Evolutionary conservation across 2,113 vertebrate genomes (phyloP), one percentile per base, ranked within the genome.

Genomic region (Muntiacus reevesi): DNA sequence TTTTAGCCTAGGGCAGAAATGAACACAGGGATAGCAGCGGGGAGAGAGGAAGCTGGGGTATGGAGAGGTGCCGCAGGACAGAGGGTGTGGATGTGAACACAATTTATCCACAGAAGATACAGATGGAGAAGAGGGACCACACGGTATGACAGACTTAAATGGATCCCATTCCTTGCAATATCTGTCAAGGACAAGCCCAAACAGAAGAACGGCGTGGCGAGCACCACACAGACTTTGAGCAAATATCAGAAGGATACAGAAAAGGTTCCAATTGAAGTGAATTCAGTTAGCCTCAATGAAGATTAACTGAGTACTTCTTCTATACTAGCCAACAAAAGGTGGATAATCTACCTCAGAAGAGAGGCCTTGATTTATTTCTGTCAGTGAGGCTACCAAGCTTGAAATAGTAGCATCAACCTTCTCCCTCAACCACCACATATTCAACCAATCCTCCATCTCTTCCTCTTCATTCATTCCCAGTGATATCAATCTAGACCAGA

Each of bases 251-350:
- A 93, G 79, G 78, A 81, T 40, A 74, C 30, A 94, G 55, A 84
- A 76, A 88, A 86, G 3, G 11, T 92, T 91, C 47, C 64, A 91
- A 59, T 23, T 88, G 78, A 87, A 94, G 55, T 36, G 30, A 96
- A 86, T 93, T 94, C 59, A 76, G n/a, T 85, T 82, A 86, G 47
- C 40, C 47, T 85, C 45, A 97, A 64, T 12, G 89, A 91, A 78
- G 83, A 97, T 91, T 95, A 97, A 83, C 71, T 71, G 78, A 94
- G 21, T 23, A 59, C 40, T 95, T 91, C 62, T 94, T 89, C 64
- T 92, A 27, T 90, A 50, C 79, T 89, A 89, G 57, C 67, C 91
- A 67, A 84, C 36, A 47, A 93, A 60, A 88, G 33, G 36, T 85
- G 36, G 84, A 52, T 84, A 87, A 94, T 36, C 84, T 25, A 86